Evolutionary conservation across 2,113 vertebrate genomes (phyloP).

Genomic region (Bubalus kerabau): DNA sequence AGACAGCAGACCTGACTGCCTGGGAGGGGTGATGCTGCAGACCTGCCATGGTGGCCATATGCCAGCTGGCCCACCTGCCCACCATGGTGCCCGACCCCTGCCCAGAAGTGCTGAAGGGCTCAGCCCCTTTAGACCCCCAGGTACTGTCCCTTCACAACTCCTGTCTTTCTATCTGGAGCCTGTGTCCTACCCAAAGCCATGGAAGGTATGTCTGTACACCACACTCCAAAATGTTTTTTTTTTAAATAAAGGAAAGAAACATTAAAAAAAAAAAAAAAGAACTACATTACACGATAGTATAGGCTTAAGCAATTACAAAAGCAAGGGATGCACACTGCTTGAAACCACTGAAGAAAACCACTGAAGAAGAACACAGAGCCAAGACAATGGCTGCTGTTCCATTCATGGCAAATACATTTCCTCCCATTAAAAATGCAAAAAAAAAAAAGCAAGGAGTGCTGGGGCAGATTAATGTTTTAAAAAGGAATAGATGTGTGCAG

Average conservation of each 20-base stretch:
- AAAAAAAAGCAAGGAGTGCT: background rate
- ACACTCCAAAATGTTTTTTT: background rate
- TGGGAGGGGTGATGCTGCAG: background rate
- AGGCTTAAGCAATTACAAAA: background rate
- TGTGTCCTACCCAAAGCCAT: conserved; percentile 34
- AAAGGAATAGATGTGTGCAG: background rate
- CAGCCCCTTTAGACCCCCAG: background rate
- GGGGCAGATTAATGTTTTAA: background rate
- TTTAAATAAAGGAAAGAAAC: conserved; percentile 55
- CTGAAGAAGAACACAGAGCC: background rate
- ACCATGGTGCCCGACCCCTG: background rate
- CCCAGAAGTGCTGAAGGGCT: background rate
- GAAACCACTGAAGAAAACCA: background rate
- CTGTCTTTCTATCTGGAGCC: background rate
- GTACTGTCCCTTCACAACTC: background rate
- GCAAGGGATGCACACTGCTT: background rate
- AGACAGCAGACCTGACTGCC: background rate
- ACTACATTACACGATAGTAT: background rate
- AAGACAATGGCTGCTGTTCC: background rate
- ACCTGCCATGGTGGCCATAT: fast-evolving
- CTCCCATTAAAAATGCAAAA: background rate
- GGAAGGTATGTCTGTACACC: conserved; percentile 5
- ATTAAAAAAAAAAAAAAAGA: background rate
- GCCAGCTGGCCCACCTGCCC: background rate
- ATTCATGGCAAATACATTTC: background rate